Evolutionary conservation across 1,140 invertebrate species (phyloP).

Genomic region (Zaprionus nigranus): DNA sequence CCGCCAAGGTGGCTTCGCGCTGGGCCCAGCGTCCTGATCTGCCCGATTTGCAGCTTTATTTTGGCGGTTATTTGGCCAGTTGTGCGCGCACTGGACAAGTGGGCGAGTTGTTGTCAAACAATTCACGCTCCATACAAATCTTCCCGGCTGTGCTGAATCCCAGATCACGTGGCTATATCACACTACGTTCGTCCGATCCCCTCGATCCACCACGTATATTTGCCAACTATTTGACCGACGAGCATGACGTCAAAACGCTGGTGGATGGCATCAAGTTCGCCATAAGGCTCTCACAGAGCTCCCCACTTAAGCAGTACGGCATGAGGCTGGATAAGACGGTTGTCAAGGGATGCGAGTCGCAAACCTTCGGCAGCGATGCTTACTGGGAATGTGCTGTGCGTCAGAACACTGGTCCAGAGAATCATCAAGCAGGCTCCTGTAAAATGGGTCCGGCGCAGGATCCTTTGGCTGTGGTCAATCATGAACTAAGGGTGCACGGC

Average conservation of each 20-base stretch:
- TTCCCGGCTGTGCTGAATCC: conserved; percentile 90
- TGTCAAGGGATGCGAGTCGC: conserved; percentile 89
- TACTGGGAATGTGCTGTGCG: conserved; percentile 93
- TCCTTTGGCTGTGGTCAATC: conserved; percentile 86
- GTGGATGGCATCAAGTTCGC: conserved; percentile 91
- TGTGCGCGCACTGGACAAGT: conserved; percentile 94
- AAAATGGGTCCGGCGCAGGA: conserved; percentile 87
- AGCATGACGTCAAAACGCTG: conserved; percentile 89
- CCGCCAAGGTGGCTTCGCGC: conserved; percentile 92
- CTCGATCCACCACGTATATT: conserved; percentile 92
- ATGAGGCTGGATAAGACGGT: conserved; percentile 90
- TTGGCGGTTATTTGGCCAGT: conserved; percentile 92
- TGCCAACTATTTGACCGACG: conserved; percentile 92
- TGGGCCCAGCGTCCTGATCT: conserved; percentile 91
- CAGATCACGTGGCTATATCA: conserved; percentile 91
- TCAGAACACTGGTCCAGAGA: conserved; percentile 91
- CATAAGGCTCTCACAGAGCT: conserved; percentile 88
- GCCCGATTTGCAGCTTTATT: conserved; percentile 94
- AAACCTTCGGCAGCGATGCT: conserved; percentile 90
- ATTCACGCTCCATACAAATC: conserved; percentile 87
- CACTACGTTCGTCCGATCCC: conserved; percentile 91
- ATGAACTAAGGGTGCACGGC: conserved; percentile 86
- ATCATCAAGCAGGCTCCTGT: conserved; percentile 92
- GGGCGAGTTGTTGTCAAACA: conserved; percentile 89
- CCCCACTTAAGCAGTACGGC: conserved; percentile 89